Evolutionary conservation across 1,140 invertebrate species (phyloP), one percentile per base, ranked within the genome.

Genomic region (Ditylenchus dipsaci): DNA sequence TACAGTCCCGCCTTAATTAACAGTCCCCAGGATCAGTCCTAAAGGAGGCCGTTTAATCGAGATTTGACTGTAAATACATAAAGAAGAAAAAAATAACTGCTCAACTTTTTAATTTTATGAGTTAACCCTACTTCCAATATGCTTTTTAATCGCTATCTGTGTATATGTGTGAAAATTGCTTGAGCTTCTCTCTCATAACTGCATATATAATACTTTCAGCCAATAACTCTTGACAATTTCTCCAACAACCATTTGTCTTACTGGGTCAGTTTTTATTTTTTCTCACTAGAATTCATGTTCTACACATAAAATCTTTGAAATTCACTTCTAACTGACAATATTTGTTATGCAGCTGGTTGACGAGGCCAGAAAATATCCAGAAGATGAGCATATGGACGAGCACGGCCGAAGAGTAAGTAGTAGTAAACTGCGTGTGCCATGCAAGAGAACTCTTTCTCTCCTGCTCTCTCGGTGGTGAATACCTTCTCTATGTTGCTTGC

Each of bases 171-270:
- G 53, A 3, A 38, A 38, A 3, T 38, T 38, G 33, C 33, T 38
- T 38, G n/a, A 5, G 53, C 53, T 26, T 57, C 47, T 47, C 45
- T 27, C 42, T 61, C 23, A 27, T 45, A 23, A 19, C n/a, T 38
- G 33, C 33, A 38, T 38, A 38, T 7, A 53, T 17, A 61, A 73
- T 15, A 30, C 45, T 27, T 75, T 67, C 64, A 76, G 74, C 68
- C 67, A 19, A 75, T 76, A 57, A 42, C 49, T 29, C 23, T 68
- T 26, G 68, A 76, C 47, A 58, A 57, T 63, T 43, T 30, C 23
- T 11, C 1, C n/a, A 26, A 70, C 15, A 47, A 73, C 61, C 56
- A 72, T 30, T 58, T 58, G 27, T 73, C 69, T 19, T 70, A 70
- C 68, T 70, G 68, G 68, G 68, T 70, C 62, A 70, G 68, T 61